Evolutionary conservation across 2,797 vertebrate species (phyloP).

Genomic region (Phalanger gymnotis): DNA sequence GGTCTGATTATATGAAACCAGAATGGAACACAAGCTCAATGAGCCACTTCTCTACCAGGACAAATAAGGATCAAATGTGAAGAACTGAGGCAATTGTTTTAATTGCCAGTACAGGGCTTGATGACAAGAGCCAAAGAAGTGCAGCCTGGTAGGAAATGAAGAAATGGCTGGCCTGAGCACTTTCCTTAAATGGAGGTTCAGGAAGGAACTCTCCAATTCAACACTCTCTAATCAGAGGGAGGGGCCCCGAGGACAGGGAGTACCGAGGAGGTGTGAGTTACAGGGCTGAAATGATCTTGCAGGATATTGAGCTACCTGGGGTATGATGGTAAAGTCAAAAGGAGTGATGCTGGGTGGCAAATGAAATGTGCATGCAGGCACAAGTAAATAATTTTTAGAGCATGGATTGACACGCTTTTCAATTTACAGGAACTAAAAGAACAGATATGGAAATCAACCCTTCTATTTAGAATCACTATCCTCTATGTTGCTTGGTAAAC

Average conservation of each 20-base stretch:
- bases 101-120: neutral
- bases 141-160: neutral
- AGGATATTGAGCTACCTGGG: neutral
- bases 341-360: neutral
- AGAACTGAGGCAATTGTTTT: neutral
- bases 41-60: neutral
- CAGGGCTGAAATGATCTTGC: neutral
- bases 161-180: neutral
- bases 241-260: neutral
- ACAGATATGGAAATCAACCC: neutral
- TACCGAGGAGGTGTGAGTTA: neutral
- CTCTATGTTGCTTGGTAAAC: neutral
- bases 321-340: neutral
- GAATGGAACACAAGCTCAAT: neutral
- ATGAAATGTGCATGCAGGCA: neutral
- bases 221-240: neutral
- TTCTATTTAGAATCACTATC: neutral
- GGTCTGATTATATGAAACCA: neutral
- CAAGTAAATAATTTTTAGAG: neutral
- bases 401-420: neutral
- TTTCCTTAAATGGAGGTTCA: neutral
- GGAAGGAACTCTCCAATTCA: neutral
- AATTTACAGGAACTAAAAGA: neutral
- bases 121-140: neutral
- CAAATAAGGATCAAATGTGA: neutral